Conservation (phyloP, 1,140 invertebrate species). For the roundworm (Caenorhabditis elegans) region DNA sequence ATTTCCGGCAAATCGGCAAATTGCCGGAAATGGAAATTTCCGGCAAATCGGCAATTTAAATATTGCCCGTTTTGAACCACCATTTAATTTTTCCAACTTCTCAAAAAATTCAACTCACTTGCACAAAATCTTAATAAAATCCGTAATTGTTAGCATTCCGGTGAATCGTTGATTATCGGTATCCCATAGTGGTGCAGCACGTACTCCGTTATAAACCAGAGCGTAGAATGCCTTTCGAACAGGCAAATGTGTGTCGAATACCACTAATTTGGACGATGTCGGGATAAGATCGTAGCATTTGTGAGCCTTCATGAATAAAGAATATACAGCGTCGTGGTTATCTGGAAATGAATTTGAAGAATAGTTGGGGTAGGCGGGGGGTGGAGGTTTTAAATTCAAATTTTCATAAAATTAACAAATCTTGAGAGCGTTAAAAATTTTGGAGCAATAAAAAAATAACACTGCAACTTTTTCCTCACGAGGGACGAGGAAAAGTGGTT, state of each 20-base stretch:
- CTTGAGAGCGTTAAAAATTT: no score
- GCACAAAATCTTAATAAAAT: conserved; percentile 90
- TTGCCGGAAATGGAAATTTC: no score
- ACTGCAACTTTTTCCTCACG: no score
- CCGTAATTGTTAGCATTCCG: conserved; percentile 97
- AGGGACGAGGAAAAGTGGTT: no score
- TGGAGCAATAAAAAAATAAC: no score
- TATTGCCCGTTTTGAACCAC: background rate
- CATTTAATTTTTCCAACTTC: background rate
- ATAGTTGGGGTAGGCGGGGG: no score
- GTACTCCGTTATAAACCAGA: conserved; percentile 93
- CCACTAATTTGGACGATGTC: conserved; percentile 95
- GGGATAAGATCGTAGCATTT: conserved; percentile 99
- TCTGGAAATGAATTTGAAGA: conserved; percentile 53
- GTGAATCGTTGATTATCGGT: conserved; percentile 83
- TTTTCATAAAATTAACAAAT: no score
- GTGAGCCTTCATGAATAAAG: conserved; percentile 91
- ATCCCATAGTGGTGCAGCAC: conserved; percentile 96
- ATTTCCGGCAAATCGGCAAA: no score
- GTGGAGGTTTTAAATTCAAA: no score
- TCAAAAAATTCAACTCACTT: conserved; percentile 48
- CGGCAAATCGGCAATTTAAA: no score
- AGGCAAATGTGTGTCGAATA: conserved; percentile 97
- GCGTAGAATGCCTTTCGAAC: conserved; percentile 98
- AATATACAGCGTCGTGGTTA: conserved; percentile 65